phyloP scores from a whole-genome alignment of 2,113 vertebrate species.

The Dromas ardeola region DNA sequence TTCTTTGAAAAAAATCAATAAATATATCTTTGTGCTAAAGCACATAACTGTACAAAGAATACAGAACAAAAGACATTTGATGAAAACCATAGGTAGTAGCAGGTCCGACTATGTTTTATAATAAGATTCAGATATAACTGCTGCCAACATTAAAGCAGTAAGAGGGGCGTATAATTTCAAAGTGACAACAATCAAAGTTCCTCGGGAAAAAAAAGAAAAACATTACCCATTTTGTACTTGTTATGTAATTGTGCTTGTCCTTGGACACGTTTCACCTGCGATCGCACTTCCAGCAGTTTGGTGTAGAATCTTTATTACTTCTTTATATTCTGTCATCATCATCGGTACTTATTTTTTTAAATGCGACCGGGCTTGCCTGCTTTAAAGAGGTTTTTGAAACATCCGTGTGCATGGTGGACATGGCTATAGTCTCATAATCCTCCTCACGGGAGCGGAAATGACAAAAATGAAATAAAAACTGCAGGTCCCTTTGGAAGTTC shows the following conservation, averaged over 20 bases:
- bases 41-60: neutral
- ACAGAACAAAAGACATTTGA: neutral
- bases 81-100: slow-evolving; percentile 42
- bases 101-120: neutral
- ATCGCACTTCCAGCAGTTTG: neutral
- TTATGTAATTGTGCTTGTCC: slow-evolving; percentile 60
- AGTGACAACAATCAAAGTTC: slow-evolving; percentile 10
- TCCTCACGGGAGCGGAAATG: slow-evolving; percentile 81
- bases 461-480: slow-evolving; percentile 85
- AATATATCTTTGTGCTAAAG: neutral
- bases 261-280: neutral
- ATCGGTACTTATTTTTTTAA: slow-evolving; percentile 73
- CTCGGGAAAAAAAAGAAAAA: neutral
- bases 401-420: slow-evolving; percentile 90
- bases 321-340: slow-evolving; percentile 73
- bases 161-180: slow-evolving; percentile 12
- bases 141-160: slow-evolving; percentile 38
- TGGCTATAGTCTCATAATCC: slow-evolving; percentile 89
- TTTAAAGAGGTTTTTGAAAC: slow-evolving; percentile 87
- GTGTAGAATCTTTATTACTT: neutral
- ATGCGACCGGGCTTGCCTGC: slow-evolving; percentile 76
- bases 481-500: slow-evolving; percentile 88
- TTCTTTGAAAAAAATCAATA: slow-evolving; percentile 45
- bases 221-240: neutral
- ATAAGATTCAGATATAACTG: slow-evolving; percentile 44